These are phyloP conservation scores for Ammospiza caudacuta DNA, from an alignment of 2,113 vertebrate species.

Conservation along the genomic window DNA sequence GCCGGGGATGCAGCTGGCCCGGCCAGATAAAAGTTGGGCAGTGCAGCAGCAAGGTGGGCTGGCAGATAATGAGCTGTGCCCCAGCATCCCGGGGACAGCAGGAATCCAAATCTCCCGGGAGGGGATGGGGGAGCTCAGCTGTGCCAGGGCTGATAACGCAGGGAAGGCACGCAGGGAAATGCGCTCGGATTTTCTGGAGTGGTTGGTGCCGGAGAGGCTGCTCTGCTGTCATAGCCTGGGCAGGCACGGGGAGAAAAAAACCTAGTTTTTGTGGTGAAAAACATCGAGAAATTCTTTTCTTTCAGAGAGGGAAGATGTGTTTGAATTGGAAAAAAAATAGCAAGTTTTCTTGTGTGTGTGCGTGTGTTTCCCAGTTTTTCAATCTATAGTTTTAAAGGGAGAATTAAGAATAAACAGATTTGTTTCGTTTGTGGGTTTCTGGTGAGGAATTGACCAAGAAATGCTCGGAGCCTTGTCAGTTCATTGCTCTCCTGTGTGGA, in stretches of 20 bases:
- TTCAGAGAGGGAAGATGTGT: neutral
- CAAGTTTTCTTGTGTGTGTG: too few species aligned
- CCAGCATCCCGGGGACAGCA: slow-evolving; percentile 56
- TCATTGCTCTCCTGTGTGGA: neutral
- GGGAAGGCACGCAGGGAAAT: neutral
- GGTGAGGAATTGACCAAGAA: neutral
- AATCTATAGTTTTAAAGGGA: neutral
- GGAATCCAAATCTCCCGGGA: slow-evolving; percentile 40
- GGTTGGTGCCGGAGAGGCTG: neutral
- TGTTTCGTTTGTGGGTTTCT: neutral
- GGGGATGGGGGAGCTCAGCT: slow-evolving; percentile 53
- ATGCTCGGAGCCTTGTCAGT: neutral
- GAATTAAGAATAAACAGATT: neutral
- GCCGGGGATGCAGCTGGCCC: slow-evolving; percentile 71
- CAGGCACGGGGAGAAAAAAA: neutral
- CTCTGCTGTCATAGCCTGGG: neutral
- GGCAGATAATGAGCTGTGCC: slow-evolving; percentile 75
- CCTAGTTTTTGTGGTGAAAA: neutral
- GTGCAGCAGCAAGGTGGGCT: slow-evolving; percentile 76
- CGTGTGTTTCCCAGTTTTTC: neutral
- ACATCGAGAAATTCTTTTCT: rapidly evolving
- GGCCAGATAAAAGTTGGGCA: slow-evolving; percentile 78
- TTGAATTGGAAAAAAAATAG: neutral
- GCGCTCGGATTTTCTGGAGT: neutral
- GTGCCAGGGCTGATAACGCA: slow-evolving; percentile 68